These are phyloP conservation scores for Prinia subflava DNA, from an alignment of 2,113 vertebrate species.

Conservation along the genomic window DNA sequence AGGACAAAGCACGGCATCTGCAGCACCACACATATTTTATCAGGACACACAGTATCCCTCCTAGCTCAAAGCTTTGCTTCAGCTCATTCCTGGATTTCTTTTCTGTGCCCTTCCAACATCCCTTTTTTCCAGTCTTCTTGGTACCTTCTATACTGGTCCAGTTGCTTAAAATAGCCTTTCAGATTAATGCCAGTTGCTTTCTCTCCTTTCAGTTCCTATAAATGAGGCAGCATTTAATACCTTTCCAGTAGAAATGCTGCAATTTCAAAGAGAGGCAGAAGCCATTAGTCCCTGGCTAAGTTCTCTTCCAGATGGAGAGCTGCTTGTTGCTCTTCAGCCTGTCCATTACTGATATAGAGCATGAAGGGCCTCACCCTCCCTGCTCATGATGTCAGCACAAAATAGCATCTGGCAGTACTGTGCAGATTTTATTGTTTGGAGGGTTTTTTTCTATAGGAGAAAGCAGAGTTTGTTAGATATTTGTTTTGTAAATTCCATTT, in stretches of 20 bases:
- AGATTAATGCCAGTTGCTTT: not conserved
- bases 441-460: not conserved
- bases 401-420: not conserved
- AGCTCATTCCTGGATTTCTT: not conserved
- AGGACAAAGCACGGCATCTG: rapidly evolving
- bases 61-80: not conserved
- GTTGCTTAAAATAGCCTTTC: not conserved
- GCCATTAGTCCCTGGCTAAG: not conserved
- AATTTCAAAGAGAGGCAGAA: not conserved
- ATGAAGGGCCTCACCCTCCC: not conserved
- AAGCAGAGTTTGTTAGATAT: conserved; percentile 40
- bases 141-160: not conserved
- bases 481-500: conserved; percentile 66
- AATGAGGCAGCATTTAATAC: not conserved
- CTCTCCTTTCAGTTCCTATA: not conserved
- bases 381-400: not conserved
- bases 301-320: not conserved
- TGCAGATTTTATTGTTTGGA: not conserved
- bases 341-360: not conserved
- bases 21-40: not conserved
- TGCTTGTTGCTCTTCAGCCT: not conserved
- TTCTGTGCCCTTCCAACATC: not conserved
- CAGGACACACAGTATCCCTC: not conserved
- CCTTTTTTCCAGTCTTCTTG: not conserved
- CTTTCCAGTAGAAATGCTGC: not conserved